These are phyloP conservation scores for Microtus ochrogaster DNA, from an alignment of 2,113 vertebrate species.

Conservation along the genomic window DNA sequence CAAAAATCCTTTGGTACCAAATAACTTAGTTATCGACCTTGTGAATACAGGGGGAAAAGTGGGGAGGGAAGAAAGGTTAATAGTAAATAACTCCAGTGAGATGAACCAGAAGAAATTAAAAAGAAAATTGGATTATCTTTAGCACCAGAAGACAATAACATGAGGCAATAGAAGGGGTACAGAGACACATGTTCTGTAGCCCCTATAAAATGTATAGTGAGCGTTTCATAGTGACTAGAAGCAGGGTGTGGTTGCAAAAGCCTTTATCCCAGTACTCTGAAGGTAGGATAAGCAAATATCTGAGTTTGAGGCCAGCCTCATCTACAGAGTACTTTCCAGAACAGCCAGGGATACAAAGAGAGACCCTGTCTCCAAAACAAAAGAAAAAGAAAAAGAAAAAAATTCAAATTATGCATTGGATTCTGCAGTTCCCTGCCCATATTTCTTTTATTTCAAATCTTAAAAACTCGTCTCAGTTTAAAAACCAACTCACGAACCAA, in stretches of 20 bases:
- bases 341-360: not conserved
- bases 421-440: not conserved
- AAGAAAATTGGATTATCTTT: not conserved
- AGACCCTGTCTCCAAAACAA: not conserved
- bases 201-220: not conserved
- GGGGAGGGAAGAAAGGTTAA: not conserved
- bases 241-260: not conserved
- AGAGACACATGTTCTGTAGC: not conserved
- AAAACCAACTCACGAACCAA: not conserved
- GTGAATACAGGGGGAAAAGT: not conserved
- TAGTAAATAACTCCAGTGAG: no score
- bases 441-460: constrained; percentile 43
- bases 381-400: not conserved
- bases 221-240: not conserved
- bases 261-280: not conserved
- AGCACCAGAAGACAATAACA: not conserved
- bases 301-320: not conserved
- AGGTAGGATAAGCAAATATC: not conserved
- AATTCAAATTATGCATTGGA: constrained; percentile 15
- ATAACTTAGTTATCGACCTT: not conserved
- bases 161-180: not conserved
- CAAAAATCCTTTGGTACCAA: not conserved
- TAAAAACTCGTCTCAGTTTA: constrained; percentile 8
- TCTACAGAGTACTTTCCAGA: not conserved
- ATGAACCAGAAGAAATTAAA: not conserved